Evolutionary conservation across 2,888 invertebrate genomes (phyloP).

Genomic region (Fissipunctia ypsillon): DNA sequence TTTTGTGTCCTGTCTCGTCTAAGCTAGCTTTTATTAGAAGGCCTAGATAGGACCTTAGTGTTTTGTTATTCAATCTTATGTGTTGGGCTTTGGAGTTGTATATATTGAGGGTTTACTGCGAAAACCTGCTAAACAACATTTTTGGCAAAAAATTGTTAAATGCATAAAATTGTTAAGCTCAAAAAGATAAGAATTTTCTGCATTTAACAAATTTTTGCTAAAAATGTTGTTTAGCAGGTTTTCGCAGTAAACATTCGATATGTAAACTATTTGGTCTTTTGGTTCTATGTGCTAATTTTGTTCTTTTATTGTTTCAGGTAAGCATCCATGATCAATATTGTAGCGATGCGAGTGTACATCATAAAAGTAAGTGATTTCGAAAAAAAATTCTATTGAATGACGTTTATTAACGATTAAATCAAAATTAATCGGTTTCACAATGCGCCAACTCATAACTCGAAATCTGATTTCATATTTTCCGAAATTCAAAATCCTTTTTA

Average conservation of each 20-base stretch:
- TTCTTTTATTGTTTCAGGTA: conserved; percentile 52
- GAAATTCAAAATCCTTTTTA: conserved; percentile 37
- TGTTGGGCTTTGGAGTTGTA: background rate
- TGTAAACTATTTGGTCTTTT: background rate
- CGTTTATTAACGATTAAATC: conserved; percentile 30
- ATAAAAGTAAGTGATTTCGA: conserved; percentile 38
- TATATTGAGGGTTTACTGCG: too few species aligned
- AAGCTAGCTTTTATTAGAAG: conserved; percentile 45
- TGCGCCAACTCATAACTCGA: conserved; percentile 20
- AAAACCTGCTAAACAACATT: too few species aligned
- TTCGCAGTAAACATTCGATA: too few species aligned
- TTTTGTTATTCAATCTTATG: conserved; percentile 1
- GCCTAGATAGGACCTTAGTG: conserved; percentile 14
- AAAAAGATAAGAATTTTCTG: too few species aligned
- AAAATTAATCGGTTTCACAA: conserved; percentile 45
- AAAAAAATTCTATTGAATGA: background rate
- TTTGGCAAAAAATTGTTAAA: too few species aligned
- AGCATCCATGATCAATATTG: conserved; percentile 26
- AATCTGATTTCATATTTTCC: conserved; percentile 46
- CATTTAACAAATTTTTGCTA: too few species aligned
- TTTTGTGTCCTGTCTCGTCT: conserved; percentile 41
- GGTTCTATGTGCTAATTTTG: conserved; percentile 8
- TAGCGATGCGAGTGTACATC: background rate
- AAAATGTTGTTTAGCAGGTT: too few species aligned
- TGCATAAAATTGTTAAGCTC: too few species aligned